Evolutionary conservation across 2,888 invertebrate genomes (phyloP).

Genomic region (Drosophila atripex): DNA sequence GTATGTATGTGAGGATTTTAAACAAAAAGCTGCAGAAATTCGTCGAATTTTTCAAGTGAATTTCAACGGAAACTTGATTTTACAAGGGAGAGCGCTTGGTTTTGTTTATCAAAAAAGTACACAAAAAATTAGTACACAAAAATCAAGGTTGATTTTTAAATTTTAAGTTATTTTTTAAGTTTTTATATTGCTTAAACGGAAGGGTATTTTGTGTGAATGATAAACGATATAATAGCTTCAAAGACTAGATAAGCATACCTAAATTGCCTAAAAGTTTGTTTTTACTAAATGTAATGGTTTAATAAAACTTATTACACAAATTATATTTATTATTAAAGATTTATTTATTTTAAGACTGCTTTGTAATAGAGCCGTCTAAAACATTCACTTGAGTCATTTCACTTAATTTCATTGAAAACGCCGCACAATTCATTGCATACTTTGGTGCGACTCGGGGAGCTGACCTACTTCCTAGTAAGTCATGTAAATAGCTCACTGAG

Average conservation of each 20-base stretch:
- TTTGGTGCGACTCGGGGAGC: constrained; percentile 56
- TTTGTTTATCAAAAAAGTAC: constrained; percentile 16
- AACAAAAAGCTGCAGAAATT: constrained; percentile 30
- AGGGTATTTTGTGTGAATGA: background rate
- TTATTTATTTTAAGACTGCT: no score
- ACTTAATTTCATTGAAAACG: constrained; percentile 64
- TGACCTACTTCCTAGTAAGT: constrained; percentile 59
- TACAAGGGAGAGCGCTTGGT: constrained; percentile 1
- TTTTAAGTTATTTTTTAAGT: background rate
- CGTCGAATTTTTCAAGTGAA: constrained; percentile 33
- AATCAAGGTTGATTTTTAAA: constrained; percentile 10
- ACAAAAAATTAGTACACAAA: background rate
- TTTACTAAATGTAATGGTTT: no score
- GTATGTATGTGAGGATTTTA: constrained; percentile 4
- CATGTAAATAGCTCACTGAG: constrained; percentile 41
- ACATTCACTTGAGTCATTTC: constrained; percentile 47
- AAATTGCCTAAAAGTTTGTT: no score
- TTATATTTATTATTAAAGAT: no score
- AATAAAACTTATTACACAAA: no score
- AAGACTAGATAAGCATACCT: no score
- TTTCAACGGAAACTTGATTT: constrained; percentile 29
- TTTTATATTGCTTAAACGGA: background rate
- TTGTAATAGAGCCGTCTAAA: background rate
- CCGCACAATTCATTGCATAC: constrained; percentile 70
- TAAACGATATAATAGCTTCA: no score